Base-by-base conservation (phyloP, 2,113 vertebrate genomes). In the Odontophorus gujanensis region DNA sequence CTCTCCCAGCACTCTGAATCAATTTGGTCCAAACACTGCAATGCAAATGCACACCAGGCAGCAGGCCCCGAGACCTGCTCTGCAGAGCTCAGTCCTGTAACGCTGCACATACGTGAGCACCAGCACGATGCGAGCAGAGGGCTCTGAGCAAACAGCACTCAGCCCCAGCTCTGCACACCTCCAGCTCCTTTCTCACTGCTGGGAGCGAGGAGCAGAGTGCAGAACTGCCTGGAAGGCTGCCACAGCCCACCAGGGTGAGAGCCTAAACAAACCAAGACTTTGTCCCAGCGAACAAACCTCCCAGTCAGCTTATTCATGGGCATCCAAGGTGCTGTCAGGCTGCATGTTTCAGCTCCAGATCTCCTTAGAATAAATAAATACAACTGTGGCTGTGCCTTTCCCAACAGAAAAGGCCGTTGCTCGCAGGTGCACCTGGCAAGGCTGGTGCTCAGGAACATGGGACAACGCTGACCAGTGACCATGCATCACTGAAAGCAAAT, bases 21-120 rank as follows among this genome's bases (percentile, higher is more conserved):
- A 55, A 40, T 0, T 0, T 0, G 1, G 81, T 28, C 24, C 20
- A 87, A 94, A 40, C 1, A 21, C 43, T 25, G 28, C 51, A 2
- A 9, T 34, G 36, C 57, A 43, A 68, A 81, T 4, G 40, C 11
- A 73, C 21, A 2, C 15, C 1, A 53, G 61, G 51, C 17, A 85
- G 32, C 7, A 13, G 61, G 42, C 6, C 77, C 77, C 34, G 76
- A 76, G 76, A 74, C 11, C 25, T 8, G 10, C 71, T 45, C 36
- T 74, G 47, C 68, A 63, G 61, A 5, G 88, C 58, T 94, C 90
- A 30, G 81, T 1, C 4, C 32, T 9, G 26, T 3, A 15, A 11
- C 1, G 10, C 84, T 42, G 67, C 47, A 15, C 0, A 0, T 79
- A 58, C 17, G 4, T 22, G 8, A 96, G 69, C 0, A 32, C 4